Base-by-base conservation (phyloP, 1,140 invertebrate genomes). In the Pseudachorutes palmiensis region DNA sequence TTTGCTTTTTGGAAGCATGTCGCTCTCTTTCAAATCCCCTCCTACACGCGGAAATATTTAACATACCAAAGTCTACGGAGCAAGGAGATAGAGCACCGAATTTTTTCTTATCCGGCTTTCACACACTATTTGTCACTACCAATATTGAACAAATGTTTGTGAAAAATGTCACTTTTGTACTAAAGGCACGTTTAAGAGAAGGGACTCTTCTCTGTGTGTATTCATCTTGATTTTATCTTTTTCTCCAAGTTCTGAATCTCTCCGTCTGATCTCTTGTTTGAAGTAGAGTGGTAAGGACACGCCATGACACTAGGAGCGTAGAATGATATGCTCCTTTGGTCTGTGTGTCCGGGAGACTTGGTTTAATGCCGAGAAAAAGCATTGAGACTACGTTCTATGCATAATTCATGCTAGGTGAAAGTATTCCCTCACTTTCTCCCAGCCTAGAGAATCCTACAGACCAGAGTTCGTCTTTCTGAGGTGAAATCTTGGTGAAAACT, bases 341-440 rank as follows among this genome's bases (percentile, higher is more conserved):
- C n/a, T n/a, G 9, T 55, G 51, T 55, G 51, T 9, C 51, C 5
- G 24, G 51, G 24, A 55, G 51, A 14, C 24, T 55, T 55, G 51
- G 51, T 55, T 55, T 55, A 55, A 55, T 55, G 24, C 51, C 51
- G 51, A 55, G 51, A 55, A 55, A 45, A 55, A 55, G 51, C 12
- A 26, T 9, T 19, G 12, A 55, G 41, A 57, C 22, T 48, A 66
- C 66, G 67, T 72, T 67, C 49, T 60, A 72, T 72, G 71, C 71
- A 72, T 72, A 66, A 72, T 72, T 72, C 71, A 72, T 72, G 41
- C 36, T 19, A 41, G 30, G 55, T 64, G 65, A 64, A 30, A 24
- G 26, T 45, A 9, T 19, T 45, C 36, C 19, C 19, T 45, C 9
- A 19, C 36, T 19, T 45, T n/a, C n/a, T n/a, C n/a, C 26, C n/a